phyloP scores from a whole-genome alignment of 1,140 invertebrate genomes.

The Zaprionus inermis region DNA sequence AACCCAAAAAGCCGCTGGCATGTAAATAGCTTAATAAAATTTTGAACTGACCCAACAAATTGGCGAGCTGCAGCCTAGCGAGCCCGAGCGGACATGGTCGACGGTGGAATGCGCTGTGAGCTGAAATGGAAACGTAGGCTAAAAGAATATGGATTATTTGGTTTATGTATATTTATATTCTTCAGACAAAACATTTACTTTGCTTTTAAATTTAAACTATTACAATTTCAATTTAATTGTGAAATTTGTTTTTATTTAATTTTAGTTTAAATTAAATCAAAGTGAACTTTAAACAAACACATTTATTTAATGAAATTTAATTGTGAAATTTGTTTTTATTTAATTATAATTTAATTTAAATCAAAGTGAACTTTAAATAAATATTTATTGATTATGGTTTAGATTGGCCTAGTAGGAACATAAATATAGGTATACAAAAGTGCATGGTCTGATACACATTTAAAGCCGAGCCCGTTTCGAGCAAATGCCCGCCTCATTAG shows the following conservation, averaged over 20 bases:
- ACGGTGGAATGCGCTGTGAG: not conserved
- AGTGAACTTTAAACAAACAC: too few species aligned
- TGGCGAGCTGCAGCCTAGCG: slow-evolving; percentile 4
- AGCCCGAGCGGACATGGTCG: not conserved
- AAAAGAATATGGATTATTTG: not conserved
- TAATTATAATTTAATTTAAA: too few species aligned
- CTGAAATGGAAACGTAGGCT: not conserved
- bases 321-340: not conserved
- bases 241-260: not conserved
- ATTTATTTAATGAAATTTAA: too few species aligned
- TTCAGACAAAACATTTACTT: not conserved
- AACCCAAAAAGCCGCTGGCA: slow-evolving; percentile 22
- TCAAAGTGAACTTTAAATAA: too few species aligned
- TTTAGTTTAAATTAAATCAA: too few species aligned
- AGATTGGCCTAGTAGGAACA: too few species aligned
- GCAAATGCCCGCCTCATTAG: not conserved
- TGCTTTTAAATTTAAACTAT: not conserved
- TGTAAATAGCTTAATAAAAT: slow-evolving; percentile 76
- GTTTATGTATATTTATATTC: not conserved
- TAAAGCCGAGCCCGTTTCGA: too few species aligned
- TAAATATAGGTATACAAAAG: too few species aligned
- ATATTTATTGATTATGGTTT: too few species aligned
- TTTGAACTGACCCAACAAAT: slow-evolving; percentile 58
- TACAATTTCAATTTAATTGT: too few species aligned
- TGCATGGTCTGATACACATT: too few species aligned